Evolutionary conservation across 1,140 invertebrate species (phyloP).

Genomic region (Diuraphis noxia): DNA sequence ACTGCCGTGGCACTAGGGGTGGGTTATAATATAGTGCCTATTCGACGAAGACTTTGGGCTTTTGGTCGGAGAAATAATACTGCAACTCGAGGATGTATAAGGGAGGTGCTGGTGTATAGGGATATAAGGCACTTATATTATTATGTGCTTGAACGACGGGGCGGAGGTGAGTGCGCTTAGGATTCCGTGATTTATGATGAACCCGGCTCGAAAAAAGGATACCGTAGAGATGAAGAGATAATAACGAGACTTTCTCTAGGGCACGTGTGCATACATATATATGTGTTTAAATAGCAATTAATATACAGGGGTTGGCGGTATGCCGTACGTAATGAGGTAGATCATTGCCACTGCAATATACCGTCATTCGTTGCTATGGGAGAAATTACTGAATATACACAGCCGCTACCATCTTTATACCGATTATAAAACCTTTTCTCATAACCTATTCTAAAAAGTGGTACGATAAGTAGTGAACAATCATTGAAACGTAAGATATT

Average conservation of each 20-base stretch:
- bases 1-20: not conserved
- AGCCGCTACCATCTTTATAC: not conserved
- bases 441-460: not conserved
- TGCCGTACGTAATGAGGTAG: slow-evolving; percentile 12
- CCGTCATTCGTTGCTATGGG: not conserved
- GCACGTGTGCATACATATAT: too few species aligned
- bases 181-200: slow-evolving; percentile 37
- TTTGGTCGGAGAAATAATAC: not conserved
- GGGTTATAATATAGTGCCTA: not conserved
- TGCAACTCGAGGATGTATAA: not conserved
- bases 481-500: not conserved
- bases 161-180: not conserved
- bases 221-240: slow-evolving; percentile 1
- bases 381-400: not conserved
- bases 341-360: not conserved
- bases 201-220: not conserved
- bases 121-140: slow-evolving; percentile 5
- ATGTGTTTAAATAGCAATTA: slow-evolving; percentile 25
- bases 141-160: not conserved
- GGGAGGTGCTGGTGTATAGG: not conserved
- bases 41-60: not conserved
- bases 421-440: too few species aligned
- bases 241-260: not conserved
- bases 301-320: not conserved
- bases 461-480: not conserved